A percentile compares a stretch with the other conserved stretches of the same genome.
Conservation (phyloP, 2,113 vertebrate genomes). For the Dicerorhinus sumatrensis region DNA sequence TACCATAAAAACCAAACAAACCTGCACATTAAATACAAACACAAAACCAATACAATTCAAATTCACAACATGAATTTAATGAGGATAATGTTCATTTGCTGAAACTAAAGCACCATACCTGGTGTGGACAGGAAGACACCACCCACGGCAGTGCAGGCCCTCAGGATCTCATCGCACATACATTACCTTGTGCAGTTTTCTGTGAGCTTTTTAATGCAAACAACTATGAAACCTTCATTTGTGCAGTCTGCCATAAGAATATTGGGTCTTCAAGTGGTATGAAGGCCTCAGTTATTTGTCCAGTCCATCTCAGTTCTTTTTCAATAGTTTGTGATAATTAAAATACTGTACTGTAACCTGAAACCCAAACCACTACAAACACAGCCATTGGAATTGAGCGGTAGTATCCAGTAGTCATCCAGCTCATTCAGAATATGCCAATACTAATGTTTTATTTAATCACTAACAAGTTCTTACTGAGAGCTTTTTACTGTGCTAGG, state of each 20-base stretch:
- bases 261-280: accelerated
- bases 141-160: accelerated
- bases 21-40: background rate
- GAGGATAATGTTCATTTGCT: background rate
- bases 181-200: background rate
- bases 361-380: background rate
- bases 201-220: background rate
- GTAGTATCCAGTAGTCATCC: background rate
- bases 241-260: background rate
- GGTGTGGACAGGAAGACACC: background rate
- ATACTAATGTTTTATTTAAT: background rate
- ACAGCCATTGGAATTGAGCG: accelerated
- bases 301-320: background rate
- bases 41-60: background rate
- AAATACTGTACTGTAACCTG: background rate
- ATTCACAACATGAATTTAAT: background rate
- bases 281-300: background rate
- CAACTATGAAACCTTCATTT: background rate
- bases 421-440: background rate
- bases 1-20: background rate
- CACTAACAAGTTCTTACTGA: background rate
- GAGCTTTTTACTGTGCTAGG: background rate
- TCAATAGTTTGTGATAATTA: background rate
- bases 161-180: background rate
- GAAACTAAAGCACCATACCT: background rate